A percentile compares a stretch with the other conserved stretches of the same genome.
phyloP scores from a whole-genome alignment of 2,113 vertebrate genomes.

The Arvicanthis niloticus region DNA sequence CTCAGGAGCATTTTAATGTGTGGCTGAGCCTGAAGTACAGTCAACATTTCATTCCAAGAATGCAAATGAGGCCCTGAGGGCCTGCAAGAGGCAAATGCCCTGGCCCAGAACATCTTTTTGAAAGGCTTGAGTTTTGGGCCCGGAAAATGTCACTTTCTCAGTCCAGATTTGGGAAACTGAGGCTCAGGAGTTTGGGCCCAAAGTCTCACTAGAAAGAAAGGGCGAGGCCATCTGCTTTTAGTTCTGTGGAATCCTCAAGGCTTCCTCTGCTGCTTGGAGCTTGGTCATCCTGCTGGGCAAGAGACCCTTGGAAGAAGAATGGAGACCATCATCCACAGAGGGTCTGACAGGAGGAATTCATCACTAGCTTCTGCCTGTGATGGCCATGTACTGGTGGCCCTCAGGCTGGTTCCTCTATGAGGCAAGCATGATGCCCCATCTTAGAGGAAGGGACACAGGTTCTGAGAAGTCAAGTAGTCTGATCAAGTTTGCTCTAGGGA shows the following conservation, averaged over 20 bases:
- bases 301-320: neutral
- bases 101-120: neutral
- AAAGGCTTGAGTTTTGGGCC: neutral
- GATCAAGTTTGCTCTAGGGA: too few relatives aligned
- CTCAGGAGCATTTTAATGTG: constrained; percentile 72
- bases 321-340: rapidly evolving
- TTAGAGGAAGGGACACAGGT: neutral
- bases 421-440: neutral
- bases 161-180: constrained; percentile 31
- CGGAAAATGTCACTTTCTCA: neutral
- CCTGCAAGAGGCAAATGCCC: constrained; percentile 32
- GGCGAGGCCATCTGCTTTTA: too few relatives aligned
- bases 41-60: constrained; percentile 71
- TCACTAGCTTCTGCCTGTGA: rapidly evolving
- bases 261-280: rapidly evolving
- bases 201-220: neutral
- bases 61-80: constrained; percentile 64
- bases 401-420: neutral
- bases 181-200: rapidly evolving
- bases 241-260: neutral
- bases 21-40: constrained; percentile 57
- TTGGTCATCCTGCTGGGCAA: rapidly evolving
- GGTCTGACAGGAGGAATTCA: neutral
- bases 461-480: neutral
- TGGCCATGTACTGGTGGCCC: neutral